Evolutionary conservation across 2,888 invertebrate genomes (phyloP), one percentile per base, ranked within the genome.

Genomic region (Polyploca ridens): DNA sequence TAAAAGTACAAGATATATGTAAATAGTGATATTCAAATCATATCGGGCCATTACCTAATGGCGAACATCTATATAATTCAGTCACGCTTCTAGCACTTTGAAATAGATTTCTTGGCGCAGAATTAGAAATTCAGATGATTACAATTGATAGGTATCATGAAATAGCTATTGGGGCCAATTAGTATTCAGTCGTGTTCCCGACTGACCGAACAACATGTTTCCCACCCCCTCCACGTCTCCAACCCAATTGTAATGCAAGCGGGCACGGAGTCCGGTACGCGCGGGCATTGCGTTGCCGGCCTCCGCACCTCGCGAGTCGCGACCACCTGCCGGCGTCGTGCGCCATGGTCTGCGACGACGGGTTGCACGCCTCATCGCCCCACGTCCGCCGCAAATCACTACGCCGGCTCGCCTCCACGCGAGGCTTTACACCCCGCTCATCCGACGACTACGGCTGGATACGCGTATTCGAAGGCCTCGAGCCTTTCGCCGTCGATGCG

Each of bases 391-490:
- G 90, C 79, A 93, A 94, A 84, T 92, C 94, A 33, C 89, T 94
- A 35, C 91, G 94, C 66, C 89, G 94, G 62, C 91, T 94, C 69
- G 93, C 94, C 11, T 94, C 94, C 66, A 94, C 94, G 13, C 87
- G 94, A 73, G 94, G 94, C 41, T 93, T 94, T 78, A 90, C 88
- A 71, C 89, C 89, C 33, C 86, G 83, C 44, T 64, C 82, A 7
- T 66, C 78, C 16, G 86, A 85, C 76, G 85, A 89, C 44, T 93
- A 94, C 72, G 95, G 96, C 66, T 96, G 96, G 96, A 94, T 96
- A 69, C 90, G 96, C 62, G 94, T 96, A 68, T 95, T 95, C 79
- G 95, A 95, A 69, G 95, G 95, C 66, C 93, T 93, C 41, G 90
- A 93, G 72, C 94, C 92, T 46, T 94, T 90, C 79, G 88, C 90